Base-by-base conservation (phyloP, 2,888 invertebrate genomes). In the Bombylius major region DNA sequence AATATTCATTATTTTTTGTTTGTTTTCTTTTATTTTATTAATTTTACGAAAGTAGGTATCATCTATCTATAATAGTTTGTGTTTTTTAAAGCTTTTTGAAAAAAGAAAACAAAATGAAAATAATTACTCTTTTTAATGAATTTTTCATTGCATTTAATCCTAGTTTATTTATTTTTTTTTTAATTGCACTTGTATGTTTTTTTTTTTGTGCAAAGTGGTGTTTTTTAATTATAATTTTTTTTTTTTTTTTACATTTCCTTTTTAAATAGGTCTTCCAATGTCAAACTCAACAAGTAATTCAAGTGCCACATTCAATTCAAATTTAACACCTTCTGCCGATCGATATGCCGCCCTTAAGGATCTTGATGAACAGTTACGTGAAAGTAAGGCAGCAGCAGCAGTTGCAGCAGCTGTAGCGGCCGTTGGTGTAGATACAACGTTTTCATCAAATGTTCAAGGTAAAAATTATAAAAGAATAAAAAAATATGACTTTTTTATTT, bases 311-410 rank as follows among this genome's bases (percentile, higher is more conserved):
- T 65, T 63, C 55, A 65, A 62, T 58, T 63, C 65, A 14, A 65
- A 61, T 58, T 62, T 70, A 56, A 65, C 66, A 7, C 74, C 72
- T 62, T 70, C 82, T 68, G 89, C 87, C 77, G 96, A 97, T 76
- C 86, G 91, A 64, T 97, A 97, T 76, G 95, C 96, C 62, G 95
- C 96, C 53, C 80, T 97, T 58, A 93, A 95, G 75, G 95, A 95
- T 76, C 81, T 97, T 67, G 95, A 96, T 71, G 78, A 82, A 69
- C 84, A 84, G 66, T 73, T 85, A 65, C 80, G 85, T 65, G 75
- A 75, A 55, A 68, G 69, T 58, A 75, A 75, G 67, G 70, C 48
- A 42, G 51, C 70, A 57, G 68, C 65, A 9, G 63, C 63, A 56
- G 67, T 69, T 47, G 62, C 66, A 11, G 58, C 66, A 42, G 64